Base-by-base conservation (phyloP, 2,888 invertebrate genomes). In the Campoletis raptor region DNA sequence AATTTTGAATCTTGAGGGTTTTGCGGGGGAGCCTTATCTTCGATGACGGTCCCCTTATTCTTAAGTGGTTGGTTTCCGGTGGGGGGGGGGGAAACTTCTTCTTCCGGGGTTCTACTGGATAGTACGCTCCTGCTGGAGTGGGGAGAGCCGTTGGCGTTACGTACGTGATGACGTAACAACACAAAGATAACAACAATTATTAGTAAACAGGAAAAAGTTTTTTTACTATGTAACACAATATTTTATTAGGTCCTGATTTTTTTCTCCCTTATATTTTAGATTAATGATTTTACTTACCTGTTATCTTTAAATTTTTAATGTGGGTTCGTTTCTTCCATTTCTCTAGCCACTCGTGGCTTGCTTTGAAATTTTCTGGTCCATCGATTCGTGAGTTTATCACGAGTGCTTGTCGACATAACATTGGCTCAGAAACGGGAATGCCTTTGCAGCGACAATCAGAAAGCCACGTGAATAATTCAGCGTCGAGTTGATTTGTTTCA, bases 391-490 rank as follows among this genome's bases (percentile, higher is more conserved):
- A 74, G 74, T 84, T 84, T 52, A 85, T 81, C 21, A 81, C 48
- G 40, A 85, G 81, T 64, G 81, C 85, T 85, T 85, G 81, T 81
- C 70, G 81, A 36, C 77, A 77, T 76, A 85, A 30, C 85, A 85
- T 77, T 70, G 77, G 81, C 42, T 77, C 85, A 77, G 85, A 77
- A 85, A 81, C 81, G 70, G 81, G n/a, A 70, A 85, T 76, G 74
- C 76, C 85, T 81, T 85, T 85, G 70, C 76, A 37, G 66, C 81
- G 85, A 85, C 85, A 85, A 85, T 76, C 85, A 64, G 81, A 69
- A 85, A 81, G 81, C 85, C 85, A 85, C 76, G 77, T 74, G 52
- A 85, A 81, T 70, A 77, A 85, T 85, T 85, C 85, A 30, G 64
- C 64, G 42, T 81, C 76, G 52, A 85, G 76, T 64, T 85, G 81